phyloP scores from a whole-genome alignment of 2,113 vertebrate genomes.

The Proterorhinus semilunaris region DNA sequence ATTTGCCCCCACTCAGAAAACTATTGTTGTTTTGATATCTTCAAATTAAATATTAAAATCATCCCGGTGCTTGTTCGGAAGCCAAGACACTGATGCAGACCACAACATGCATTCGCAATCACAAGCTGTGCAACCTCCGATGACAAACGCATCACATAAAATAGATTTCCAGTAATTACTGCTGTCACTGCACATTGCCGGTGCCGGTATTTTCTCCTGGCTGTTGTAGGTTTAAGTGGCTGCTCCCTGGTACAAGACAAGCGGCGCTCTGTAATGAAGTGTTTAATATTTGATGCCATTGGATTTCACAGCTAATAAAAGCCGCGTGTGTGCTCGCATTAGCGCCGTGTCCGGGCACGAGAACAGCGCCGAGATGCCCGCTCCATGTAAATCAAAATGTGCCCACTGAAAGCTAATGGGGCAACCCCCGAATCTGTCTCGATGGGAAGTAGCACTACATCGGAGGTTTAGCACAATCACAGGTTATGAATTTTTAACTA shows the following conservation, averaged over 20 bases:
- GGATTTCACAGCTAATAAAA: constrained; percentile 79
- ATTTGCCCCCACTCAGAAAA: constrained; percentile 39
- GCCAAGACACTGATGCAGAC: constrained; percentile 19
- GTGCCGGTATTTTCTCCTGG: constrained; percentile 62
- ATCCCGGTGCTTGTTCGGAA: constrained; percentile 32
- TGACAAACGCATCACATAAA: constrained; percentile 56
- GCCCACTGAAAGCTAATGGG: constrained; percentile 59
- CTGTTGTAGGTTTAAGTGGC: constrained; percentile 75
- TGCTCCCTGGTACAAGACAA: constrained; percentile 71
- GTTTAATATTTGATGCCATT: constrained; percentile 79
- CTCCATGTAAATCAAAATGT: constrained; percentile 68
- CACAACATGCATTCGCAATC: neutral
- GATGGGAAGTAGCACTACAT: constrained; percentile 51
- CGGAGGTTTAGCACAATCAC: constrained; percentile 48
- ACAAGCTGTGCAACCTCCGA: constrained; percentile 32
- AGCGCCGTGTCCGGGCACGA: constrained; percentile 61
- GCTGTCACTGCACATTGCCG: constrained; percentile 57
- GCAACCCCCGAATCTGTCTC: constrained; percentile 50
- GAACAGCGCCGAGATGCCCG: constrained; percentile 54
- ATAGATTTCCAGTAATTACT: constrained; percentile 71
- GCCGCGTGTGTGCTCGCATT: constrained; percentile 68
- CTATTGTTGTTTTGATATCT: constrained; percentile 47
- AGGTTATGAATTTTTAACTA: constrained; percentile 63
- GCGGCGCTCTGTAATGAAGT: constrained; percentile 75
- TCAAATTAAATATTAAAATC: constrained; percentile 61